Evolutionary conservation across 2,888 invertebrate genomes (phyloP).

Genomic region (Agrypnus murinus): DNA sequence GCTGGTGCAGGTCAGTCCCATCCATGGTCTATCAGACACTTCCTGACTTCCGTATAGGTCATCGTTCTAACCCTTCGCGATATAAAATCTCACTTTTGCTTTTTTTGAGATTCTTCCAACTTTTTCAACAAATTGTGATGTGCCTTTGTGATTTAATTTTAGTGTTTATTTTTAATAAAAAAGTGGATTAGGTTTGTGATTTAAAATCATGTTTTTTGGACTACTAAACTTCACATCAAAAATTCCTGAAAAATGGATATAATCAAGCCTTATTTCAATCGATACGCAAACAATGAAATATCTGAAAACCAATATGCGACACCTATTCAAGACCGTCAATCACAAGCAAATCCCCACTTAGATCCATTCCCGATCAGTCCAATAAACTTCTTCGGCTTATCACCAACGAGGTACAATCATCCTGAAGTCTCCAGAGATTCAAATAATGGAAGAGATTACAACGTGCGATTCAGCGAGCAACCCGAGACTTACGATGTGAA

Average conservation of each 20-base stretch:
- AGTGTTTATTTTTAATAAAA: too few species aligned
- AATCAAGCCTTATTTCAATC: slow-evolving; percentile 64
- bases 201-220: too few species aligned
- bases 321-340: slow-evolving; percentile 36
- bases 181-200: neutral
- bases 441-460: slow-evolving; percentile 34
- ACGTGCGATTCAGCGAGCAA: slow-evolving; percentile 46
- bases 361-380: slow-evolving; percentile 43
- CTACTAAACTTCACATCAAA: too few species aligned
- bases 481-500: slow-evolving; percentile 63
- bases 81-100: neutral
- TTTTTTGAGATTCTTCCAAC: slow-evolving; percentile 3
- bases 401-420: slow-evolving; percentile 33
- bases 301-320: slow-evolving; percentile 47
- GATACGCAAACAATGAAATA: slow-evolving; percentile 55
- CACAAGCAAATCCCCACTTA: slow-evolving; percentile 41
- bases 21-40: slow-evolving; percentile 61
- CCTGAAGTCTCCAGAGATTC: slow-evolving; percentile 19
- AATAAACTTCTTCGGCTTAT: slow-evolving; percentile 45
- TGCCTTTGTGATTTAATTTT: neutral
- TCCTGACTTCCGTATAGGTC: slow-evolving; percentile 67
- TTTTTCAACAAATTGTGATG: slow-evolving; percentile 7
- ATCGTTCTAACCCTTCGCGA: slow-evolving; percentile 60
- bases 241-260: slow-evolving; percentile 59
- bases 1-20: slow-evolving; percentile 68